These are phyloP conservation scores for Trichechus manatus DNA, from an alignment of 2,113 vertebrate genomes.

Conservation along the genomic window DNA sequence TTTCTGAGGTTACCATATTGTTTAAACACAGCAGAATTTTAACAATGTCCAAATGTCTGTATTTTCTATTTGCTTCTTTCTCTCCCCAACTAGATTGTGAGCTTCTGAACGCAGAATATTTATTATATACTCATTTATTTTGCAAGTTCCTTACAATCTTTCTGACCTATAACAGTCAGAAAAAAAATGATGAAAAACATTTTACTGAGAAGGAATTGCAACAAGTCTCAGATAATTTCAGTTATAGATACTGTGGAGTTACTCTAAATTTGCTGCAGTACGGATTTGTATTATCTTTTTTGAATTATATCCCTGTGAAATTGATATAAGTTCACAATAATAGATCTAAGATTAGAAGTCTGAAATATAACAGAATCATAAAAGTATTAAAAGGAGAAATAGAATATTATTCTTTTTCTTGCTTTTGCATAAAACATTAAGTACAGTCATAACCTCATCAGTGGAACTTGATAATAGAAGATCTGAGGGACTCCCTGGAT, in stretches of 20 bases:
- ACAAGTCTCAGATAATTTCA: not conserved
- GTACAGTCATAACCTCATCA: not conserved
- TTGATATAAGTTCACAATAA: not conserved
- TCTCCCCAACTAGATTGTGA: not conserved
- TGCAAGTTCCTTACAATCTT: not conserved
- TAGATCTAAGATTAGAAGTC: not conserved
- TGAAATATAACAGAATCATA: not conserved
- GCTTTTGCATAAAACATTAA: not conserved
- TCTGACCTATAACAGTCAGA: not conserved
- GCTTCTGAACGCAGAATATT: not conserved
- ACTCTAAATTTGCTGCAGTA: not conserved
- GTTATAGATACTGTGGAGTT: not conserved
- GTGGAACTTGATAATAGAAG: not conserved
- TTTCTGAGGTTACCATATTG: not conserved
- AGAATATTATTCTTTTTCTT: not conserved
- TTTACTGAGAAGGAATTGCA: not conserved
- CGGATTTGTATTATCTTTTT: not conserved
- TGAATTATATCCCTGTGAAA: not conserved
- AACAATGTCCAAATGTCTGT: not conserved
- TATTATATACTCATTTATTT: not conserved
- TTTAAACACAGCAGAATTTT: not conserved
- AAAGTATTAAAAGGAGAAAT: not conserved
- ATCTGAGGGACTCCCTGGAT: too few species aligned
- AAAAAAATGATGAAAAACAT: not conserved
- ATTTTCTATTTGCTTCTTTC: not conserved